These are phyloP conservation scores for Vimba vimba DNA, from an alignment of 2,113 vertebrate genomes.

Conservation along the genomic window DNA sequence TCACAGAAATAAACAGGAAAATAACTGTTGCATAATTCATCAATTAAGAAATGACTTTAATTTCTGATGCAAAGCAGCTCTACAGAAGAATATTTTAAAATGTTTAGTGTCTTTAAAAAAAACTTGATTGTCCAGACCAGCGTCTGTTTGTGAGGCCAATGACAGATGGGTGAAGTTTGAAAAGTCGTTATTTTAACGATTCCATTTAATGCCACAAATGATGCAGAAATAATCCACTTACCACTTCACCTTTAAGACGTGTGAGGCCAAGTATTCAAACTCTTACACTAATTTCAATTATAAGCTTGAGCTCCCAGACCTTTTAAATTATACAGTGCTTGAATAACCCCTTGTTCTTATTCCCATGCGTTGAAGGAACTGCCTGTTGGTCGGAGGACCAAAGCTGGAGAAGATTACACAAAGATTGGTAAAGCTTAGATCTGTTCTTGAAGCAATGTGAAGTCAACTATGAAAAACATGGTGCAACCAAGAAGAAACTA, in stretches of 20 bases:
- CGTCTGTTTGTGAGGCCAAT: not conserved
- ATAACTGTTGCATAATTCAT: not conserved
- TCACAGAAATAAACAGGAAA: not conserved
- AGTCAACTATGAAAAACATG: not conserved
- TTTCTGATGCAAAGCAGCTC: not conserved
- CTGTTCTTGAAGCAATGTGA: not conserved
- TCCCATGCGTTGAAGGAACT: not conserved
- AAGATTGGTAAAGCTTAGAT: not conserved
- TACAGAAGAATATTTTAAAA: not conserved
- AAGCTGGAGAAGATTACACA: not conserved
- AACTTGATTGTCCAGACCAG: not conserved
- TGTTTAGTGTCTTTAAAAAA: not conserved
- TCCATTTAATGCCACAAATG: not conserved
- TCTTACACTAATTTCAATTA: not conserved
- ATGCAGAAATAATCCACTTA: not conserved
- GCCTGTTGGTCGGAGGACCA: not conserved
- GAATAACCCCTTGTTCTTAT: not conserved
- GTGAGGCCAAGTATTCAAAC: not conserved
- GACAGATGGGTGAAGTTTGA: not conserved
- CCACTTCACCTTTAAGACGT: not conserved
- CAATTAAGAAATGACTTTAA: not conserved
- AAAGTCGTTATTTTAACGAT: slow-evolving; percentile 2
- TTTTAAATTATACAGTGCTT: not conserved
- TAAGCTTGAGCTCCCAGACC: not conserved
- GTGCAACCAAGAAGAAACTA: not conserved